Percentiles rank a stretch among this genome's conserved stretches.
Evolutionary conservation across 2,113 vertebrate species (phyloP).

Genomic region (Promerops cafer): DNA sequence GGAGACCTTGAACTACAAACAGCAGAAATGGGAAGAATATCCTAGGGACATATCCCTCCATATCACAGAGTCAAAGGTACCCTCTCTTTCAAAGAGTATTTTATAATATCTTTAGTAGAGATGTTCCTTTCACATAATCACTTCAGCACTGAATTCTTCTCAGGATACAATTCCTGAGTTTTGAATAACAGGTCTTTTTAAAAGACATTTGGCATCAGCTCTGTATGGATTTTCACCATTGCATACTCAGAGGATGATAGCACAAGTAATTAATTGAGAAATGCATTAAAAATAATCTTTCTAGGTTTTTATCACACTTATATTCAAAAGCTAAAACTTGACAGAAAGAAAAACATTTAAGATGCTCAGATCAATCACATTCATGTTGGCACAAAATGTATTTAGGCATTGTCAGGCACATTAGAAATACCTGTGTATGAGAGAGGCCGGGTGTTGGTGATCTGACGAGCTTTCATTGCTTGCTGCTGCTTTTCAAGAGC

Average conservation of each 20-base stretch:
- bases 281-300: background rate
- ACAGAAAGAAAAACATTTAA: background rate
- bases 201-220: background rate
- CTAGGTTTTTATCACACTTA: background rate
- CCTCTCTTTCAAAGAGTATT: background rate
- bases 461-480: constrained; percentile 93
- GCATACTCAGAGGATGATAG: background rate
- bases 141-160: background rate
- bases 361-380: background rate
- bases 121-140: background rate
- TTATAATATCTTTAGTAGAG: background rate
- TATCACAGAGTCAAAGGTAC: background rate
- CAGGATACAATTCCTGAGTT: background rate
- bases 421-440: constrained; percentile 81
- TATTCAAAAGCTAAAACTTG: background rate
- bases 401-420: background rate
- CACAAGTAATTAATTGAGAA: background rate
- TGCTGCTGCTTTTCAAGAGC: constrained; percentile 96
- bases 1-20: background rate
- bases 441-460: constrained; percentile 93
- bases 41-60: background rate
- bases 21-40: background rate
- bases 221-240: background rate
- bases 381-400: background rate
- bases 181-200: background rate